These are phyloP conservation scores for Cherax quadricarinatus DNA, from an alignment of 1,140 invertebrate genomes.

Conservation along the genomic window DNA sequence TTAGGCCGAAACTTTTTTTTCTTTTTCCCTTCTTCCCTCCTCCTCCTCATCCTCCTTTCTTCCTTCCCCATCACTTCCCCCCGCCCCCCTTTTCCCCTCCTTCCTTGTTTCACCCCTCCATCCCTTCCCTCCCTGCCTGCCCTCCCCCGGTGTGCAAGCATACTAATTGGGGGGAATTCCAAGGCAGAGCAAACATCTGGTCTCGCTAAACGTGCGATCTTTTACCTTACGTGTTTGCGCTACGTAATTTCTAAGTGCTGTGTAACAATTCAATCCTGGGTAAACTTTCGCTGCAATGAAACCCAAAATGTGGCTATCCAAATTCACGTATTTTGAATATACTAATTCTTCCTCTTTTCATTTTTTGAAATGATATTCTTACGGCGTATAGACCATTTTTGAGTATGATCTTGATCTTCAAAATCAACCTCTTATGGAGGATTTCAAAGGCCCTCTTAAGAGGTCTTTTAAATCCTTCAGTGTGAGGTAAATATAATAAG, in stretches of 20 bases:
- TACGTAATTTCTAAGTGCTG: not conserved
- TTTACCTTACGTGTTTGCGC: not conserved
- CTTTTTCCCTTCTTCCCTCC: not conserved
- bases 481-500: no score
- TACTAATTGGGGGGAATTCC: constrained; percentile 9
- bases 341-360: no score
- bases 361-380: no score
- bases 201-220: not conserved
- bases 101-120: not conserved
- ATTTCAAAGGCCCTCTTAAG: no score
- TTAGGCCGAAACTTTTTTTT: no score
- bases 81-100: not conserved
- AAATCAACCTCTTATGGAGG: no score
- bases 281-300: no score
- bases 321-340: no score
- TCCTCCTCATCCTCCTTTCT: not conserved
- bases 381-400: no score
- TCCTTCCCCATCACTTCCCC: not conserved
- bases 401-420: no score
- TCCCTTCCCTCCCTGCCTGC: not conserved
- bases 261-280: not conserved
- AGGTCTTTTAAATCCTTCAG: no score
- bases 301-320: no score
- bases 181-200: constrained; percentile 12
- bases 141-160: constrained; percentile 8